phyloP scores from a whole-genome alignment of 1,140 invertebrate species.

The Diuraphis noxia region DNA sequence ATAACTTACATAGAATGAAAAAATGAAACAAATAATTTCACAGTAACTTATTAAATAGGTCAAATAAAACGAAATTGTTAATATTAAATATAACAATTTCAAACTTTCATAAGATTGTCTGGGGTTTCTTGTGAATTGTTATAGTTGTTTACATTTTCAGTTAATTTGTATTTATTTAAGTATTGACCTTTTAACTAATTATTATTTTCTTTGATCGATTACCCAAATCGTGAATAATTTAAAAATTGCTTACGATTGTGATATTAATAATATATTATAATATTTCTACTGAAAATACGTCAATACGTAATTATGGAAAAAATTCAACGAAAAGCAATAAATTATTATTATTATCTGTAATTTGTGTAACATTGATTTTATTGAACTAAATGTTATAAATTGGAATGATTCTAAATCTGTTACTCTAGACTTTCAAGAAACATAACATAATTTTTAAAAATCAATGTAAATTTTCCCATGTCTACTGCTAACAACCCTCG shows the following conservation, averaged over 20 bases:
- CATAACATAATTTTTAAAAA: neutral
- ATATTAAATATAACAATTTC: neutral
- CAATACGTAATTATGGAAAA: neutral
- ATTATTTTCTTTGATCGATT: neutral
- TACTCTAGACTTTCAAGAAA: neutral
- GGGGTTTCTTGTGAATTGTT: neutral
- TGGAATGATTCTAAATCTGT: neutral
- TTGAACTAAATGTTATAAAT: neutral
- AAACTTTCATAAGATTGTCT: neutral
- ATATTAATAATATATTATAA: neutral
- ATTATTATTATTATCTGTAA: neutral
- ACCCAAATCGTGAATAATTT: neutral
- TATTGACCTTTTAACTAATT: neutral
- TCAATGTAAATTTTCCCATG: neutral
- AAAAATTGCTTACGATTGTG: neutral
- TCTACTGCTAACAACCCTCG: neutral
- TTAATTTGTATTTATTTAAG: neutral
- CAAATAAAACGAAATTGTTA: neutral
- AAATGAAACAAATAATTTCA: conserved; percentile 4
- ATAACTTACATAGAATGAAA: neutral
- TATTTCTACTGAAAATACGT: neutral
- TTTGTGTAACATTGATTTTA: neutral
- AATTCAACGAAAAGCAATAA: neutral
- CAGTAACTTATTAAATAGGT: neutral
- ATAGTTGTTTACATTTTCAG: neutral